Conservation (phyloP, 2,888 invertebrate species). For the Hymenopus coronatus region DNA sequence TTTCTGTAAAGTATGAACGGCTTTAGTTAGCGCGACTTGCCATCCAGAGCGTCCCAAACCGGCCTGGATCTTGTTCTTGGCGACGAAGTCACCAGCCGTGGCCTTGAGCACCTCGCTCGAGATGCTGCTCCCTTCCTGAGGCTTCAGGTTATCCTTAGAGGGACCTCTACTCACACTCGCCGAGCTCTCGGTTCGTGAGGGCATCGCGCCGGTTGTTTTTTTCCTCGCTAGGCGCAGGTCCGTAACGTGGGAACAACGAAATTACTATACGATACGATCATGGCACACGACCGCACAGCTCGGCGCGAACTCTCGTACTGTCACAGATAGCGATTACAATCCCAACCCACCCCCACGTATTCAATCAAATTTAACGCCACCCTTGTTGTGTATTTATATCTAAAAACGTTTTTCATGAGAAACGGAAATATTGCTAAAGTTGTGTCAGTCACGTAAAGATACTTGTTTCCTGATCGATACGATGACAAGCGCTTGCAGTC, state of each 20-base stretch:
- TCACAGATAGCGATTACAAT: background rate
- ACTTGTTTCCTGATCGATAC: background rate
- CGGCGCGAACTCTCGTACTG: background rate
- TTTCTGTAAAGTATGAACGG: constrained; percentile 60
- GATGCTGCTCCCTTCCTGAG: background rate
- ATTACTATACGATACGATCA: background rate
- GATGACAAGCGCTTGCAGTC: background rate
- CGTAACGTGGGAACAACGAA: background rate
- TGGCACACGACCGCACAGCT: background rate
- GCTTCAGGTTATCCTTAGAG: background rate
- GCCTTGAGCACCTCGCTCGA: background rate
- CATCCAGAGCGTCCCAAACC: constrained; percentile 37
- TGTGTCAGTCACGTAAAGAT: background rate
- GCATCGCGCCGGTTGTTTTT: constrained; percentile 40
- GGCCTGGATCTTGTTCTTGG: constrained; percentile 40
- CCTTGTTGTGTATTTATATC: background rate
- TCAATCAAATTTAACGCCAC: background rate
- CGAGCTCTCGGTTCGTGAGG: background rate
- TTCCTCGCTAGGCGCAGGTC: constrained; percentile 39
- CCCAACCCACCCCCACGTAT: background rate
- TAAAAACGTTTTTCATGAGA: background rate
- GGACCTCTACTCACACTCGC: background rate
- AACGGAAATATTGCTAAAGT: background rate
- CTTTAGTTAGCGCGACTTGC: constrained; percentile 32
- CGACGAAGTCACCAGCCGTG: constrained; percentile 35